Percentiles rank a stretch among this genome's conserved stretches.
Conservation (phyloP, 2,888 invertebrate species). For the Malacosoma neustria region DNA sequence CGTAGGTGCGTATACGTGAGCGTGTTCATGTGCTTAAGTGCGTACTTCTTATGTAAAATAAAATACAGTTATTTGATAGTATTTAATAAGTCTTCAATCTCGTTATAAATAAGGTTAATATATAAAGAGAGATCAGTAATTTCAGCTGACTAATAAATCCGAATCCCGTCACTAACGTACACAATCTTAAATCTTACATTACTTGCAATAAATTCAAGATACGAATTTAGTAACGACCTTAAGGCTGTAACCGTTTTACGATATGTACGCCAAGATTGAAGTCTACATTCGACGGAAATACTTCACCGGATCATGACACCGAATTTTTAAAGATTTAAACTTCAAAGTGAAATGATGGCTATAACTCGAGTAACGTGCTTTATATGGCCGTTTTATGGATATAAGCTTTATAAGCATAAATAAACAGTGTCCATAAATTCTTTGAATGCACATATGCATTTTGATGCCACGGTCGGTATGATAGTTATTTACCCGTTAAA, state of each 20-base stretch:
- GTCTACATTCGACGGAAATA: not conserved
- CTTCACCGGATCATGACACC: not conserved
- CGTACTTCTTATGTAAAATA: no score
- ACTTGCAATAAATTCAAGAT: constrained; percentile 25
- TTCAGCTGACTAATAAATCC: no score
- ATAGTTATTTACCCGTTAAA: no score
- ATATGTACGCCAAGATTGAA: not conserved
- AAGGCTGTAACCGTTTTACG: constrained; percentile 24
- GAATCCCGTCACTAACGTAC: not conserved
- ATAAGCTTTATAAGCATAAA: not conserved
- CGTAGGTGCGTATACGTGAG: no score
- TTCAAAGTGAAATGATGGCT: not conserved
- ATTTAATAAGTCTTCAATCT: no score
- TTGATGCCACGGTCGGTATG: no score
- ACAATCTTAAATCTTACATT: constrained; percentile 13
- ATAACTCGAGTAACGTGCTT: not conserved
- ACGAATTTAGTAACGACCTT: constrained; percentile 23
- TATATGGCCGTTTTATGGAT: not conserved
- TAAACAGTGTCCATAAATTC: no score
- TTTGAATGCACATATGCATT: no score
- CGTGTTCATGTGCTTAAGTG: no score
- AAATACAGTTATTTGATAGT: no score
- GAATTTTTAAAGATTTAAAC: not conserved
- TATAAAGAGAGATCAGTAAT: no score
- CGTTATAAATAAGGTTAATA: no score